Percentiles rank a stretch among this genome's conserved stretches.
Evolutionary conservation across 1,140 invertebrate species (phyloP).

Genomic region (Ceratina calcarata): DNA sequence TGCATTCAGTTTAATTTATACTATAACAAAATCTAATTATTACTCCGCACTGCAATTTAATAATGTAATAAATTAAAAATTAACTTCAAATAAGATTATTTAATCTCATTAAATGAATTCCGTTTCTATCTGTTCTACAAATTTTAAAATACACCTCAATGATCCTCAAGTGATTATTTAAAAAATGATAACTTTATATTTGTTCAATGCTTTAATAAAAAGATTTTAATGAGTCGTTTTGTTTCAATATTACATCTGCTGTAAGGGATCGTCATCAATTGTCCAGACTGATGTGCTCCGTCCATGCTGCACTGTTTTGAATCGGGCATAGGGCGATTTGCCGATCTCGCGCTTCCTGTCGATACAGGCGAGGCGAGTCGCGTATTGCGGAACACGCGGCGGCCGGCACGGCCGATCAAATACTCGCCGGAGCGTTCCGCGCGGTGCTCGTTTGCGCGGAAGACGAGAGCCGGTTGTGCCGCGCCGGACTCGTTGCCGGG

Average conservation of each 20-base stretch:
- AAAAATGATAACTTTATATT: no score
- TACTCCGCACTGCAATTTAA: no score
- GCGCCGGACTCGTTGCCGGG: slow-evolving; percentile 63
- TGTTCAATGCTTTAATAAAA: no score
- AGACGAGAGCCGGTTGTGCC: slow-evolving; percentile 51
- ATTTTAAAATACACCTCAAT: no score
- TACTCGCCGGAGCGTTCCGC: slow-evolving; percentile 74
- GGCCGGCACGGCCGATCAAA: slow-evolving; percentile 79
- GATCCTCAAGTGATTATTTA: no score
- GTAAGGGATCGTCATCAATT: slow-evolving; percentile 13
- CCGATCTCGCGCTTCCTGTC: slow-evolving; percentile 61
- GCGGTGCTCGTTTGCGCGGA: slow-evolving; percentile 78
- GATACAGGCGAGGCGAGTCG: slow-evolving; percentile 46
- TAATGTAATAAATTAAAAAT: no score
- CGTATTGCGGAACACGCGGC: slow-evolving; percentile 74
- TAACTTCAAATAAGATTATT: no score
- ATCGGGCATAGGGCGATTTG: slow-evolving; percentile 42
- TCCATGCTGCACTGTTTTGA: slow-evolving; percentile 29
- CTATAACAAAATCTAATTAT: no score
- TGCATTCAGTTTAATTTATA: no score
- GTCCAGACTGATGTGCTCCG: neutral
- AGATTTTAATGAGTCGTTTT: no score
- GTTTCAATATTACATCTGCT: neutral
- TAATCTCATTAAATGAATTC: no score
- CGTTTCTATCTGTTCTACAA: no score